A percentile compares a stretch with the other conserved stretches of the same genome.
Conservation (phyloP, 2,797 vertebrate genomes). For the Gymnothorax reevesii region DNA sequence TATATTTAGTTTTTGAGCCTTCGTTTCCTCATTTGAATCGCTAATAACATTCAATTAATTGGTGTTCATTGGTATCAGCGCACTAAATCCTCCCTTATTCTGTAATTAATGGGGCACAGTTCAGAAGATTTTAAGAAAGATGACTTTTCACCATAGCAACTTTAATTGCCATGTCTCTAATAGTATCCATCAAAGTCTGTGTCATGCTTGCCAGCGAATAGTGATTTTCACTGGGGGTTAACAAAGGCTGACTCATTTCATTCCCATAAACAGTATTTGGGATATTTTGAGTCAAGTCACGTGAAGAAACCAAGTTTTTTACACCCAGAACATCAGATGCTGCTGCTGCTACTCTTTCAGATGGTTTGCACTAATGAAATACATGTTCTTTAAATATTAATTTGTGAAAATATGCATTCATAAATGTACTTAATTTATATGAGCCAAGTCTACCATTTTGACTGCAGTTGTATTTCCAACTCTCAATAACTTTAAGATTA, state of each 20-base stretch:
- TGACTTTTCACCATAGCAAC: constrained; percentile 18
- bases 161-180: constrained; percentile 40
- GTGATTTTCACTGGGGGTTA: constrained; percentile 40
- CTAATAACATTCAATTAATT: background rate
- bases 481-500: too few species aligned
- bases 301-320: too few species aligned
- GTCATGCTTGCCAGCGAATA: constrained; percentile 46
- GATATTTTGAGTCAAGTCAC: too few species aligned
- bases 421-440: too few species aligned
- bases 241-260: constrained; percentile 32
- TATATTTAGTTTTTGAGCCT: background rate
- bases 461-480: too few species aligned
- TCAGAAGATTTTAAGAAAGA: background rate
- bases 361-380: too few species aligned
- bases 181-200: constrained; percentile 40
- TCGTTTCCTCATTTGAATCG: background rate
- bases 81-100: constrained; percentile 23
- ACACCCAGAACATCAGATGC: too few species aligned
- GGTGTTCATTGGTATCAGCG: background rate
- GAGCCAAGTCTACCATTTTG: too few species aligned
- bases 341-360: too few species aligned
- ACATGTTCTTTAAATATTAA: too few species aligned
- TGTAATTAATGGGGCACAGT: constrained; percentile 26
- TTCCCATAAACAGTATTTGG: constrained; percentile 36
- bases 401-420: too few species aligned